A percentile compares a stretch with the other conserved stretches of the same genome.
Conservation (phyloP, 1,140 invertebrate genomes). For the Neodiprion lecontei region DNA sequence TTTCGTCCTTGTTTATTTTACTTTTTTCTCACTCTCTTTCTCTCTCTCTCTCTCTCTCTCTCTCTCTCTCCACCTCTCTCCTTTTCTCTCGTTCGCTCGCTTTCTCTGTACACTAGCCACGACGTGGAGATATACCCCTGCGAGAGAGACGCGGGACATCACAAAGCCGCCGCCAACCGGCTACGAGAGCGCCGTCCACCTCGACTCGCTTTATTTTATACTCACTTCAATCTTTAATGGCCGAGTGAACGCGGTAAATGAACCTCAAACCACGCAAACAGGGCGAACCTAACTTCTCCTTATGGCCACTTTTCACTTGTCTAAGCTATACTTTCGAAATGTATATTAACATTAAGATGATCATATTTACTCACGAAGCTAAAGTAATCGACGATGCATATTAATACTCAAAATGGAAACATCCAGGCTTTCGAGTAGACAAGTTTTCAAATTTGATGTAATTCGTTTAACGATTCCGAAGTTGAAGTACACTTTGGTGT, state of each 20-base stretch:
- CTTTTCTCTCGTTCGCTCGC: not conserved
- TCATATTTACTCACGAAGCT: too few species aligned
- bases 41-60: not conserved
- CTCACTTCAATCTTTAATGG: not conserved
- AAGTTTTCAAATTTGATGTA: too few species aligned
- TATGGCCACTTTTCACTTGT: too few species aligned
- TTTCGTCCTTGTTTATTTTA: not conserved
- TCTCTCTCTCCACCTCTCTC: not conserved
- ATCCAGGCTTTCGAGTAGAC: too few species aligned
- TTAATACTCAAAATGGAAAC: too few species aligned
- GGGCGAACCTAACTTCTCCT: too few species aligned
- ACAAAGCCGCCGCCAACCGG: not conserved
- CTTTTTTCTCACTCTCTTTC: not conserved
- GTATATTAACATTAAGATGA: too few species aligned
- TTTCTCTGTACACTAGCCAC: slow-evolving; percentile 18
- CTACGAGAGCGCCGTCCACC: not conserved
- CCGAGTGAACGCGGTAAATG: slow-evolving; percentile 4
- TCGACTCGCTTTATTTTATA: slow-evolving; percentile 1
- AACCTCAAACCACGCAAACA: not conserved
- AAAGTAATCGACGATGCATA: too few species aligned
- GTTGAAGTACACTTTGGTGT: too few species aligned
- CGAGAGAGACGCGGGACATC: not conserved
- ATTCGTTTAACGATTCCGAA: too few species aligned
- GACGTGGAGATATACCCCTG: not conserved
- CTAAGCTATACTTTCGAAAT: too few species aligned